Evolutionary conservation across 2,113 vertebrate genomes (phyloP), one percentile per base, ranked within the genome.

Genomic region (Zosterops pallidus): DNA sequence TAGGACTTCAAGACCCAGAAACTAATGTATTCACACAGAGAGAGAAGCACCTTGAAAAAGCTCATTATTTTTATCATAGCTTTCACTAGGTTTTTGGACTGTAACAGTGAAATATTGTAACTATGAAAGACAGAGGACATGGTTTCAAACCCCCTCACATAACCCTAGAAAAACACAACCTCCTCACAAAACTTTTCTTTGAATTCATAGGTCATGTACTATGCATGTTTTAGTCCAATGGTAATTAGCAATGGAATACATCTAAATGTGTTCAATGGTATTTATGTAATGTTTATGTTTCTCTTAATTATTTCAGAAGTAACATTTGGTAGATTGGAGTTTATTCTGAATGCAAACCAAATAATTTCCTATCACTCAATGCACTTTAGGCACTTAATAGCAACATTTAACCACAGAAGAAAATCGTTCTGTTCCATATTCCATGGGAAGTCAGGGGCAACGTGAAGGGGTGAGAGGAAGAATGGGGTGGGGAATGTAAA

Each of bases 321-420:
- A 79, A 78, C 46, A 94, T 65, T 67, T 82, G 80, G 50, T 77
- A 79, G 60, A 92, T 86, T 80, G 49, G 77, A 96, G 14, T 96
- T 96, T 96, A 95, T 92, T 94, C 60, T 46, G 86, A 91, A 93
- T 93, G 64, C 64, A 94, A 96, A 96, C 47, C 64, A 89, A 84
- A 94, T 52, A 90, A 93, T 96, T 97, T 98, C 56, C 59, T 91
- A 55, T 94, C 65, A 72, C 72, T 87, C 75, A 86, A 78, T 86
- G 21, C 28, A 89, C 71, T 93, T 92, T 25, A 90, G 65, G 67
- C 90, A 96, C 95, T 95, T 97, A 96, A 97, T 90, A 90, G 52
- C 28, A 94, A 84, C 16, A 81, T 90, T 94, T 92, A 95, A 96
- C 95, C 50, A 86, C 6, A 69, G 68, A 65, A 95, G 44, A 96